Evolutionary conservation across 2,888 invertebrate genomes (phyloP).

Genomic region (Magallana nippona): DNA sequence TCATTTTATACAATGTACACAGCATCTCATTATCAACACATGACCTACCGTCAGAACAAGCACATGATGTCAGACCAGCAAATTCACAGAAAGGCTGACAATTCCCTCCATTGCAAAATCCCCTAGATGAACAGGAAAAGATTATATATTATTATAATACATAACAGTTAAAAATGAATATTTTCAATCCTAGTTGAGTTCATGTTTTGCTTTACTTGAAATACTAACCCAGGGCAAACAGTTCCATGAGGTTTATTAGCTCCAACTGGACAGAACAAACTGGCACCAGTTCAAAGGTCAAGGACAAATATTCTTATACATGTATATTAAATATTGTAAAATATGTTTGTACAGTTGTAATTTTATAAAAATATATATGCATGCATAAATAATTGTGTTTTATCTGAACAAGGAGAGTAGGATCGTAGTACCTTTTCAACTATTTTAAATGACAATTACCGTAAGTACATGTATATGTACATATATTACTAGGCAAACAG

Average conservation of each 20-base stretch:
- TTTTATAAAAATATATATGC: too few relatives aligned
- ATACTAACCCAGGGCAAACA: conserved; percentile 66
- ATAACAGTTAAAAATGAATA: neutral
- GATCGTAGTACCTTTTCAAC: too few relatives aligned
- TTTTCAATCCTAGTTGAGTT: neutral
- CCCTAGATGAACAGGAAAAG: conserved; percentile 58
- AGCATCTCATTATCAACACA: neutral
- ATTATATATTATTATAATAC: neutral
- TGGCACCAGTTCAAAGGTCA: conserved; percentile 82
- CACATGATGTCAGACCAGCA: conserved; percentile 89
- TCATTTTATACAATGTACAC: neutral
- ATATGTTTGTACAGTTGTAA: neutral
- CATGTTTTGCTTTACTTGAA: neutral
- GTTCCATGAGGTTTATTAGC: conserved; percentile 59
- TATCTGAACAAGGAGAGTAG: too few relatives aligned
- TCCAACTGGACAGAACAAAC: conserved; percentile 62
- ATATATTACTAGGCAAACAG: neutral
- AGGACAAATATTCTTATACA: conserved; percentile 87
- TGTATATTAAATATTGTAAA: neutral
- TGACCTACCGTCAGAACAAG: conserved; percentile 90
- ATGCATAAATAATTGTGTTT: too few relatives aligned
- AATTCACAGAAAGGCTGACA: conserved; percentile 97
- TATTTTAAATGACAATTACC: neutral
- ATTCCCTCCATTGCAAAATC: conserved; percentile 88
- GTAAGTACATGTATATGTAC: conserved; percentile 13